These are phyloP conservation scores for Coleophora flavipennella DNA, from an alignment of 2,888 invertebrate genomes.

Conservation along the genomic window DNA sequence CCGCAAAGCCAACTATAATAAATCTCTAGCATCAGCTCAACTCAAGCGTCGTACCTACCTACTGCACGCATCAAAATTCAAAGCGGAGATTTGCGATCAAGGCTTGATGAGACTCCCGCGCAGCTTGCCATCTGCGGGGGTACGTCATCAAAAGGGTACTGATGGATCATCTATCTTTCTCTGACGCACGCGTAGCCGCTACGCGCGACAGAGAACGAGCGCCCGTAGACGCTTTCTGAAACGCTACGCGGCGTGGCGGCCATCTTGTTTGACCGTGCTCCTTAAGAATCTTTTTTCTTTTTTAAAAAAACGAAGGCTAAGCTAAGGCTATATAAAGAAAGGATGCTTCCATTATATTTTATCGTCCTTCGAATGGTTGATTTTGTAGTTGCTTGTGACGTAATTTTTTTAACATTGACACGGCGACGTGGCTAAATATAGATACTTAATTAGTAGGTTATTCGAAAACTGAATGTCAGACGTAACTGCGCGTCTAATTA, in stretches of 20 bases:
- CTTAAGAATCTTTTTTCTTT: constrained; percentile 41
- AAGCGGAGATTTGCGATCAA: background rate
- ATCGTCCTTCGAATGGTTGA: background rate
- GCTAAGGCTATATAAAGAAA: constrained; percentile 13
- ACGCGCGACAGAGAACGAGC: constrained; percentile 35
- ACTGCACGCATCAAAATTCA: constrained; percentile 1
- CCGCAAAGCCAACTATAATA: too few species aligned
- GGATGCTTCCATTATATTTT: constrained; percentile 7
- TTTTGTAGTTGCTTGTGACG: background rate
- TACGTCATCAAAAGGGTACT: constrained; percentile 63
- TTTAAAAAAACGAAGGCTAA: constrained; percentile 2
- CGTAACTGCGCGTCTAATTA: too few species aligned
- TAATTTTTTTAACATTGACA: background rate
- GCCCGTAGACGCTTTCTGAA: constrained; percentile 68
- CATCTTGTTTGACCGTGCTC: constrained; percentile 48
- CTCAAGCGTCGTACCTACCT: too few species aligned
- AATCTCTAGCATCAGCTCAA: too few species aligned
- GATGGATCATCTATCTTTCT: constrained; percentile 45
- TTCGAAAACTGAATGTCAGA: too few species aligned
- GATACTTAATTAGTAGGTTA: too few species aligned
- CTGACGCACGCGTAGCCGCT: constrained; percentile 36
- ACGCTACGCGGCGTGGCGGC: constrained; percentile 59
- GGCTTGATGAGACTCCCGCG: constrained; percentile 5
- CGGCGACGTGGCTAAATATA: too few species aligned
- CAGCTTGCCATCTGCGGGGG: constrained; percentile 40